Percentiles rank a stretch among this genome's conserved stretches.
phyloP scores from a whole-genome alignment of 2,113 vertebrate species.

The Semicossyphus pulcher region DNA sequence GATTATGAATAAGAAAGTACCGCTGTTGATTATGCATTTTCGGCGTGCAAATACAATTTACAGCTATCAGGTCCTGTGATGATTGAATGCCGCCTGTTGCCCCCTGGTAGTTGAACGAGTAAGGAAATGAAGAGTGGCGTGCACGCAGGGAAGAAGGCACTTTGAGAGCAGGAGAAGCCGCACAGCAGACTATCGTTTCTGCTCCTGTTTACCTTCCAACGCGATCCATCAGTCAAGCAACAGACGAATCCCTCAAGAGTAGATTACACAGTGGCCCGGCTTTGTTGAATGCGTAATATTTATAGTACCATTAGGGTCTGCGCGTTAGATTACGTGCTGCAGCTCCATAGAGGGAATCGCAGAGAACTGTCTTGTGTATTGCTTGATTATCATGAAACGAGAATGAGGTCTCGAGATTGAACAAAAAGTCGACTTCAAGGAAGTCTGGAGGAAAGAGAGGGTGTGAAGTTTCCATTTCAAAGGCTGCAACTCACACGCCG shows the following conservation, averaged over 20 bases:
- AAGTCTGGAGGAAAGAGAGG: constrained; percentile 51
- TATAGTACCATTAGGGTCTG: constrained; percentile 66
- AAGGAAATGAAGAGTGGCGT: constrained; percentile 68
- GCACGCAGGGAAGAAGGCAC: constrained; percentile 37
- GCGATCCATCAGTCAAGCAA: constrained; percentile 73
- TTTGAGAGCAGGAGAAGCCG: constrained; percentile 55
- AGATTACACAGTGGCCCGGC: constrained; percentile 68
- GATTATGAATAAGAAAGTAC: constrained; percentile 77
- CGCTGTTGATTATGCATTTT: constrained; percentile 78
- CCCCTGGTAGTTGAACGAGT: constrained; percentile 69
- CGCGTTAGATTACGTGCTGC: constrained; percentile 63
- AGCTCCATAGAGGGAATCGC: constrained; percentile 48
- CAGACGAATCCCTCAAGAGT: constrained; percentile 69
- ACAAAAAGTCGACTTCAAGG: constrained; percentile 55
- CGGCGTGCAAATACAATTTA: constrained; percentile 68
- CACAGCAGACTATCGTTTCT: constrained; percentile 60
- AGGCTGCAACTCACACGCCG: constrained; percentile 47
- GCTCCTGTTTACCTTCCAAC: constrained; percentile 71
- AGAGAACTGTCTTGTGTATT: constrained; percentile 64
- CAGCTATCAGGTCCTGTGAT: constrained; percentile 74
- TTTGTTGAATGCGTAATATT: constrained; percentile 67
- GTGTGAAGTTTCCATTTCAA: constrained; percentile 74
- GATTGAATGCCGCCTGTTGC: constrained; percentile 74
- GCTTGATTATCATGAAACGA: constrained; percentile 75
- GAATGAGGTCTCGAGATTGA: constrained; percentile 52